Base-by-base conservation (phyloP, 35 echinoderm and acorn worm species). In the Heliocidaris tuberculata region DNA sequence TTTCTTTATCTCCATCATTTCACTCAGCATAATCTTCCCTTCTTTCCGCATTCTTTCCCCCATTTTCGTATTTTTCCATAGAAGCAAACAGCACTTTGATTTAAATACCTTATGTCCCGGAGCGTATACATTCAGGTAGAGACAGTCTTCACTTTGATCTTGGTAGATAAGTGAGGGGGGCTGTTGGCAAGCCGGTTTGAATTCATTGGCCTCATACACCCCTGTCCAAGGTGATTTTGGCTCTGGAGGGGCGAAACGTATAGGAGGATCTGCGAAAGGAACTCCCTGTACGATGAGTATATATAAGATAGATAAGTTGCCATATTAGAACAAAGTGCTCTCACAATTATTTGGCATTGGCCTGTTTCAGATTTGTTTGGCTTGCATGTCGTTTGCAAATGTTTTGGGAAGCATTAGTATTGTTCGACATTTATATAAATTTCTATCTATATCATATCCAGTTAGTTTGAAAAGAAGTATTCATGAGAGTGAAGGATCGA, bases 261-360 rank as follows among this genome's bases (percentile, higher is more conserved):
- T 88, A 11, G 98, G 98, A 16, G 98, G 95, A 59, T 99, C 94
- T 9, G 98, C 98, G 78, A 96, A 99, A 6, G 98, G 96, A 3
- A 99, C 92, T 11, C 98, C 98, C 90, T 88, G 91, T 89, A 89
- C 35, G 35, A 42, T 42, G 35, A 42, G 3, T 42, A 42, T 42
- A 42, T 42, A 42, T 42, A 42, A 42, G 35, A 48, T 31, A 89
- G 65, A 78, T 27, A 78, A 19, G 27, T 78, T n/a, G 27, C 6
- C 65, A 78, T 78, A n/a, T 27, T 78, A 42, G 0, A 1, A 19
- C 6, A 78, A 21, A 21, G 65, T 27, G 17, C 27, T 78, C 27
- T 5, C 19, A 7, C 27, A 78, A 24, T 7, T 3, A 3, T 42
- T 19, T 27, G 65, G 27, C 17, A 3, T 78, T 27, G 27, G 7